A percentile compares a stretch with the other conserved stretches of the same genome.
Conservation (phyloP, 2,888 invertebrate species). For the Sthenelais limicola region DNA sequence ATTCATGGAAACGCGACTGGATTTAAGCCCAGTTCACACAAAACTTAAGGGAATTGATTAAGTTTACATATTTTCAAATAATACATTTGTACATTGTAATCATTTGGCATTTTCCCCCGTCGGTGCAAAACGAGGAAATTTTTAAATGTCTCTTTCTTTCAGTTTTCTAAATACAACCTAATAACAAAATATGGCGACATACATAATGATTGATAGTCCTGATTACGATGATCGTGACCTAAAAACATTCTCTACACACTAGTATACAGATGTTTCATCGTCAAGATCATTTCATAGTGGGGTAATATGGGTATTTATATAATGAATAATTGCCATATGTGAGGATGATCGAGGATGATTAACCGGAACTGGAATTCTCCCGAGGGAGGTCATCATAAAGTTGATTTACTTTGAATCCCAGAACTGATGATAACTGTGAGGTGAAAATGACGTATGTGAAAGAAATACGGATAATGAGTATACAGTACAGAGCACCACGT, state of each 20-base stretch:
- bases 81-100: conserved; percentile 39
- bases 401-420: too few relatives aligned
- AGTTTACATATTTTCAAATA: conserved; percentile 31
- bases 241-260: too few relatives aligned
- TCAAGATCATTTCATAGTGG: too few relatives aligned
- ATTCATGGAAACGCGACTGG: conserved; percentile 23
- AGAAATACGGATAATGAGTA: conserved; percentile 23
- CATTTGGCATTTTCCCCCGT: conserved; percentile 9
- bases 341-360: not conserved
- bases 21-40: conserved; percentile 14
- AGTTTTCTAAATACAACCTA: conserved; percentile 13
- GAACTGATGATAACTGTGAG: conserved; percentile 15
- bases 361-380: not conserved
- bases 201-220: too few relatives aligned
- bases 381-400: not conserved
- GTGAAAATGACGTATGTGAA: not conserved
- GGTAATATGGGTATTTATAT: conserved; percentile 16
- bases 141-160: too few relatives aligned
- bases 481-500: conserved; percentile 36
- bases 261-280: too few relatives aligned
- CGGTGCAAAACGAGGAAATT: conserved; percentile 5
- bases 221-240: too few relatives aligned
- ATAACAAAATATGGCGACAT: conserved; percentile 27
- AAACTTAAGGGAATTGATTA: conserved; percentile 9
- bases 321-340: conserved; percentile 12